phyloP scores from a whole-genome alignment of 2,888 invertebrate species.

The Spatulosminthurus flaviceps region DNA sequence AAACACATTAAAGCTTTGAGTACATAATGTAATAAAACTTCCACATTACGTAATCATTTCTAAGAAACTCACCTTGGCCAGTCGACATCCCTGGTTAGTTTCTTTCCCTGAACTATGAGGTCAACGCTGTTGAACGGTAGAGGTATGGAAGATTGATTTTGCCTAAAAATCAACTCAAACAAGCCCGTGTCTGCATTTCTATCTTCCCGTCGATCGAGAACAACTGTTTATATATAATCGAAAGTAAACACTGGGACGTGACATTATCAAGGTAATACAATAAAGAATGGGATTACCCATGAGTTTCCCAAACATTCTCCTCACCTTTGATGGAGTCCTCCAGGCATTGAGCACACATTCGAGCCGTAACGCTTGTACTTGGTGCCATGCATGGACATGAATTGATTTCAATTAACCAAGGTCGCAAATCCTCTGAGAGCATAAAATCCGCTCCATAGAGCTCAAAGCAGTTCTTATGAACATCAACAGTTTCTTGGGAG shows the following conservation, averaged over 20 bases:
- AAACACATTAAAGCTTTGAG: no score
- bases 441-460: constrained; percentile 93
- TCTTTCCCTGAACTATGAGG: constrained; percentile 58
- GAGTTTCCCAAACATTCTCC: not conserved
- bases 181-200: constrained; percentile 81
- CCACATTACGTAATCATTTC: no score
- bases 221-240: constrained; percentile 70
- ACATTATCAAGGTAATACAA: no score
- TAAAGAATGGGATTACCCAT: not conserved
- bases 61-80: constrained; percentile 58
- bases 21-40: not conserved
- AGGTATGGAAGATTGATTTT: constrained; percentile 73
- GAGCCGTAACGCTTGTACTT: constrained; percentile 85
- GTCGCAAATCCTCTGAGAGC: constrained; percentile 82
- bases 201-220: constrained; percentile 77
- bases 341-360: constrained; percentile 81
- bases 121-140: constrained; percentile 60
- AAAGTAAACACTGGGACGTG: no score
- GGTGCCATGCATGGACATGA: constrained; percentile 85
- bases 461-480: constrained; percentile 82
- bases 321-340: constrained; percentile 87
- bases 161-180: constrained; percentile 82
- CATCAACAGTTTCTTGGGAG: constrained; percentile 72
- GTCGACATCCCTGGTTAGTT: constrained; percentile 60
- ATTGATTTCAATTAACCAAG: constrained; percentile 94